Evolutionary conservation across 2,888 invertebrate species (phyloP), one percentile per base, ranked within the genome.

Genomic region (Alsophila aescularia): DNA sequence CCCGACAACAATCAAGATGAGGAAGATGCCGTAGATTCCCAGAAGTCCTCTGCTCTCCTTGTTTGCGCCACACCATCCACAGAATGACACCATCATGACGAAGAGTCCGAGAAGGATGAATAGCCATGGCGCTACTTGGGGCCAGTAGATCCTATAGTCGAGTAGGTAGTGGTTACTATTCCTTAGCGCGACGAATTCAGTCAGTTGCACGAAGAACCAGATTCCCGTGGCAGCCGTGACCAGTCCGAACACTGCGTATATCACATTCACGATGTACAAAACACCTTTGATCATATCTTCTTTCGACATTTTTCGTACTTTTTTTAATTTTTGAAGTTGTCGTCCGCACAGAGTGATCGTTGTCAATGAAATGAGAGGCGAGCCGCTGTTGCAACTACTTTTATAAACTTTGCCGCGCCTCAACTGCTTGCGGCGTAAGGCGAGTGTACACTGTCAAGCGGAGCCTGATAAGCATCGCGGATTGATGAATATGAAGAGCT

Each of bases 101-200:
- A 82, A 83, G 36, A 90, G 53, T 21, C 90, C 90, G 5, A 88
- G 74, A 0, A 91, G 44, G 41, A 90, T 90, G 70, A 90, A 90
- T 63, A 91, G 79, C 91, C 91, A 91, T 83, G 91, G 91, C 45
- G 88, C 90, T 1, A 87, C 87, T 58, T 91, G 91, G 1, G 90
- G 91, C 91, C 91, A 91, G 72, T 91, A 91, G 39, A 91, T 73
- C 43, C 90, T 72, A 66, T 90, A 91, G 79, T 91, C 91, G 74
- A 90, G 52, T 31, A 91, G 56, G 43, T 90, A 91, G 53, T 90
- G 91, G 78, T 91, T 91, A 58, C 77, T 87, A 64, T 91, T 91
- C 66, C 91, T 77, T 57, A 91, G 58, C 13, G 78, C 70, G 40
- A 90, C 90, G 64, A 91, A 90, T 67, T 91, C 90, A 2, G 83